Base-by-base conservation (phyloP, 2,113 vertebrate species). In the Leucopsar rothschildi region DNA sequence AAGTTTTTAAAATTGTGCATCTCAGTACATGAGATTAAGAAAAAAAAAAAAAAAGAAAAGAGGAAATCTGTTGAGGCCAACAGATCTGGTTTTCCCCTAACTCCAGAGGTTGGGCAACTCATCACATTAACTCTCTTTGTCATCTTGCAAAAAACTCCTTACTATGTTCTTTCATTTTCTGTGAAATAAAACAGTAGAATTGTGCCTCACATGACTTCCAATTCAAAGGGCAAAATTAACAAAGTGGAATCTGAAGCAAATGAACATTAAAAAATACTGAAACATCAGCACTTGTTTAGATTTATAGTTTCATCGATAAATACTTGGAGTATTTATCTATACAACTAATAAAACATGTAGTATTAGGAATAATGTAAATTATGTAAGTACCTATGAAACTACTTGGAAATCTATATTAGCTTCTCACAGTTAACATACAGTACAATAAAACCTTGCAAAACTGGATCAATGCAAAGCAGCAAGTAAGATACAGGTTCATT, bases 371-470 rank as follows among this genome's bases (percentile, higher is more conserved):
- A 78, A 92, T 2, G 15, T 81, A 59, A 31, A 73, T 57, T 92
- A 81, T 13, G n/a, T 28, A 92, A 73, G 93, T 93, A 95, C 94
- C 96, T 87, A 88, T 39, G 45, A 76, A 57, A 79, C 91, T 88
- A 79, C 64, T 59, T 88, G 77, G 59, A 93, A 94, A 88, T 68
- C 57, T 79, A 12, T 27, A 53, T 86, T 71, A 70, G 90, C 79
- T 66, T 86, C 77, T 81, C 80, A 90, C 80, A 92, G 87, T 91
- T 84, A 88, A 96, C 65, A 90, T 53, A 82, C 63, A 92, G 86
- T 78, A 95, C 88, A 91, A 79, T 47, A 77, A 92, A 73, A 83
- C 75, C 29, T 89, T 93, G 63, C 73, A 86, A 88, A 95, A 92
- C 47, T 47, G 56, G 59, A 88, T 89, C 47, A 82, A 42, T 84